Evolutionary conservation across 1,140 invertebrate species (phyloP).

Genomic region (Prorops nasuta): DNA sequence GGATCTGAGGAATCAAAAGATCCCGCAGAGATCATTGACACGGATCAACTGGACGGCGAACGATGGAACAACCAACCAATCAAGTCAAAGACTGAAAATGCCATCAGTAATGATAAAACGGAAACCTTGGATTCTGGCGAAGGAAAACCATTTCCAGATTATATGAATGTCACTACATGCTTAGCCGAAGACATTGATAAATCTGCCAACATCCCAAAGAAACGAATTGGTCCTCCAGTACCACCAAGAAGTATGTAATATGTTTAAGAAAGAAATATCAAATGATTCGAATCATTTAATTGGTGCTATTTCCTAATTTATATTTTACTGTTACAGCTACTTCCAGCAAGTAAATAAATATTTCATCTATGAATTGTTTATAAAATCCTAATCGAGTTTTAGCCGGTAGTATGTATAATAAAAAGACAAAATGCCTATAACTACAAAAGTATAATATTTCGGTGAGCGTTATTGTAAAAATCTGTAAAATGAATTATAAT

Average conservation of each 20-base stretch:
- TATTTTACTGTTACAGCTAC: not conserved
- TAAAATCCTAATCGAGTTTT: not conserved
- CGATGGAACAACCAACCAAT: not conserved
- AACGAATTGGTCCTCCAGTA: slow-evolving; percentile 41
- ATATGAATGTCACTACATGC: slow-evolving; percentile 39
- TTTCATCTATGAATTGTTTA: not conserved
- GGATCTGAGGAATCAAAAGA: not conserved
- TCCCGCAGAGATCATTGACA: not conserved
- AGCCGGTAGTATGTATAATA: not conserved
- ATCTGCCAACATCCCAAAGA: slow-evolving; percentile 25
- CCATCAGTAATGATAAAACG: slow-evolving; percentile 5
- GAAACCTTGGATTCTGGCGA: too few relatives aligned
- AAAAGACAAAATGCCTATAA: too few relatives aligned
- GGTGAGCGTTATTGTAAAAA: too few relatives aligned
- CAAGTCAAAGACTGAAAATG: slow-evolving; percentile 4
- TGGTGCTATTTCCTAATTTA: not conserved
- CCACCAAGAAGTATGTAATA: slow-evolving; percentile 44
- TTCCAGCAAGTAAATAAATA: not conserved
- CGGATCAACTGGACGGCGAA: not conserved
- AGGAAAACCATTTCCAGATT: slow-evolving; percentile 28
- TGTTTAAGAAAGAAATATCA: too few relatives aligned
- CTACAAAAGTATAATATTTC: too few relatives aligned
- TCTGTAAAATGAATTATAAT: too few relatives aligned
- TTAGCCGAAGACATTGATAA: slow-evolving; percentile 17
- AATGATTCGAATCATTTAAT: not conserved